Conservation (phyloP, 2,113 vertebrate genomes). For the Anarhynchus alexandrinus region DNA sequence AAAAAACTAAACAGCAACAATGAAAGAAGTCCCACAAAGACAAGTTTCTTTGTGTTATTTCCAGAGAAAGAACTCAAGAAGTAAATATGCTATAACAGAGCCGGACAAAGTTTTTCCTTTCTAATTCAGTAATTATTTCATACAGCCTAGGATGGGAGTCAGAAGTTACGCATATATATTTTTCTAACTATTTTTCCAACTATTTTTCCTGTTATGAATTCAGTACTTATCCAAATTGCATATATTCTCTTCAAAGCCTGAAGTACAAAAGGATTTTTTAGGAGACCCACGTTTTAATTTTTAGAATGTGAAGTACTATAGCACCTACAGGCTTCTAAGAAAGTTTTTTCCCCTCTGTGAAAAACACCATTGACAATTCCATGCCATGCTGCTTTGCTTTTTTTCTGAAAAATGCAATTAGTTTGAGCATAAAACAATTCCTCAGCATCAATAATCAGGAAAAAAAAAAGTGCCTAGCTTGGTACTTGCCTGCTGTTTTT, state of each 20-base stretch:
- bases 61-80: neutral
- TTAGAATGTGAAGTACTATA: neutral
- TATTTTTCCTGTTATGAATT: neutral
- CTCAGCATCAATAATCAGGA: neutral
- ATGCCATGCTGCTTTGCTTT: neutral
- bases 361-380: neutral
- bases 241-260: neutral
- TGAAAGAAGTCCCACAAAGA: neutral
- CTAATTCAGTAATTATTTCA: neutral
- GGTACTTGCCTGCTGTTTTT: slow-evolving; percentile 97
- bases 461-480: neutral
- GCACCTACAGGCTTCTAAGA: neutral
- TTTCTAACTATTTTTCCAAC: neutral
- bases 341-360: neutral
- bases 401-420: neutral
- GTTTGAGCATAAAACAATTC: neutral
- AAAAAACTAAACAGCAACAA: slow-evolving; percentile 12
- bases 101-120: neutral
- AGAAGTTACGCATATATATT: fast-evolving
- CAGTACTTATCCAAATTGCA: neutral
- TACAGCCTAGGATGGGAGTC: neutral
- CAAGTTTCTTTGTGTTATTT: neutral
- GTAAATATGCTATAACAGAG: neutral
- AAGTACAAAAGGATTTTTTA: neutral
- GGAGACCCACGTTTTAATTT: neutral